Percentiles rank a stretch among this genome's conserved stretches.
phyloP scores from a whole-genome alignment of 2,888 invertebrate species.

The Plusia festucae region DNA sequence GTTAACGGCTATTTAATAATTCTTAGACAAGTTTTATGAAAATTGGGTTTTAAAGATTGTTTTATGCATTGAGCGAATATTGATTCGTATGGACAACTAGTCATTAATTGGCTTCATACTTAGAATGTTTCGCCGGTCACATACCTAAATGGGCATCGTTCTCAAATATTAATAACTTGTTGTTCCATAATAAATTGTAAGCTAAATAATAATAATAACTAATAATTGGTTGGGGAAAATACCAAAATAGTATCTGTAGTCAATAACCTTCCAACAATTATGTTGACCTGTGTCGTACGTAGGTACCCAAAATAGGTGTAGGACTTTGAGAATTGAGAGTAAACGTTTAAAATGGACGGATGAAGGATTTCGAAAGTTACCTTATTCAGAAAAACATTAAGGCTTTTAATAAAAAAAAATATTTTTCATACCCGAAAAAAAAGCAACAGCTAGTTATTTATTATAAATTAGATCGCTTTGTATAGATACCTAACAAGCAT shows the following conservation, averaged over 20 bases:
- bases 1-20: conserved; percentile 53
- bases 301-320: background rate
- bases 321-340: too few species aligned
- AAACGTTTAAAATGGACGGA: too few species aligned
- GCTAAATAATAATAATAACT: conserved; percentile 7
- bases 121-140: conserved; percentile 16
- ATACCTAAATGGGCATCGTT: conserved; percentile 18
- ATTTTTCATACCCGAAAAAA: too few species aligned
- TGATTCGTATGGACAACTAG: conserved; percentile 18
- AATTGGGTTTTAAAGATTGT: conserved; percentile 45
- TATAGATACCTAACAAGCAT: conserved; percentile 19
- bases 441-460: conserved; percentile 10
- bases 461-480: conserved; percentile 13
- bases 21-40: conserved; percentile 47
- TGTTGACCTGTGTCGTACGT: background rate
- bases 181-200: conserved; percentile 8
- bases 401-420: too few species aligned
- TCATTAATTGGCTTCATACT: conserved; percentile 16
- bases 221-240: conserved; percentile 23
- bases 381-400: too few species aligned
- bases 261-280: background rate
- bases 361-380: too few species aligned
- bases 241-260: background rate
- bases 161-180: conserved; percentile 7
- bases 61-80: conserved; percentile 34